Evolutionary conservation across 2,888 invertebrate genomes (phyloP).

Genomic region (Piscicola geometra): DNA sequence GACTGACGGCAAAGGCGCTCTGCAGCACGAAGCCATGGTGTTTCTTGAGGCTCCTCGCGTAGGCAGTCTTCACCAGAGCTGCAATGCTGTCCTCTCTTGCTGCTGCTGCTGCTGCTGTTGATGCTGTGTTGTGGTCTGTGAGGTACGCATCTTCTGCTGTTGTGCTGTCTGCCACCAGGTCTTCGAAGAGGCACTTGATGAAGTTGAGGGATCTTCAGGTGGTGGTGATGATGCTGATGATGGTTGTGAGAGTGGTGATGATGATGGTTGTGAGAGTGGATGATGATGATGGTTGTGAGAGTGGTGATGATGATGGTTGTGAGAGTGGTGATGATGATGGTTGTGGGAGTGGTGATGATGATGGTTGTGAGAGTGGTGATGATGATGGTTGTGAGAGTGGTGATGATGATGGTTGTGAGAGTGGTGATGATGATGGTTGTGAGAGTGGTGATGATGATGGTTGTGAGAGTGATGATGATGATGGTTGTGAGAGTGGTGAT

Average conservation of each 20-base stretch:
- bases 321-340: too few relatives aligned
- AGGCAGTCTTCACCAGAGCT: constrained; percentile 50
- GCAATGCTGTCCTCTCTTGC: too few relatives aligned
- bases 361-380: too few relatives aligned
- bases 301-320: too few relatives aligned
- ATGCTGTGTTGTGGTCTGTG: background rate
- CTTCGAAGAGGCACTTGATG: constrained; percentile 50
- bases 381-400: too few relatives aligned
- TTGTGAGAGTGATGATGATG: background rate
- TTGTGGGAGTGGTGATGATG: too few relatives aligned
- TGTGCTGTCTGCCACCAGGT: constrained; percentile 48
- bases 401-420: too few relatives aligned
- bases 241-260: background rate
- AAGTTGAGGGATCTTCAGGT: constrained; percentile 52
- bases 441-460: too few relatives aligned
- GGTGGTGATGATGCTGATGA: background rate
- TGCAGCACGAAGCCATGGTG: constrained; percentile 56
- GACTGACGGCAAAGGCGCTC: constrained; percentile 55
- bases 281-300: too few relatives aligned
- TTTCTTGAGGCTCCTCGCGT: constrained; percentile 51
- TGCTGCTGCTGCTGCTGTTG: background rate
- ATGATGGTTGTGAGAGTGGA: background rate
- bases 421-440: too few relatives aligned
- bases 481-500: background rate
- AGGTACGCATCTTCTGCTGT: background rate